Conservation (phyloP, 2,113 vertebrate species). For the Labrus mixtus region DNA sequence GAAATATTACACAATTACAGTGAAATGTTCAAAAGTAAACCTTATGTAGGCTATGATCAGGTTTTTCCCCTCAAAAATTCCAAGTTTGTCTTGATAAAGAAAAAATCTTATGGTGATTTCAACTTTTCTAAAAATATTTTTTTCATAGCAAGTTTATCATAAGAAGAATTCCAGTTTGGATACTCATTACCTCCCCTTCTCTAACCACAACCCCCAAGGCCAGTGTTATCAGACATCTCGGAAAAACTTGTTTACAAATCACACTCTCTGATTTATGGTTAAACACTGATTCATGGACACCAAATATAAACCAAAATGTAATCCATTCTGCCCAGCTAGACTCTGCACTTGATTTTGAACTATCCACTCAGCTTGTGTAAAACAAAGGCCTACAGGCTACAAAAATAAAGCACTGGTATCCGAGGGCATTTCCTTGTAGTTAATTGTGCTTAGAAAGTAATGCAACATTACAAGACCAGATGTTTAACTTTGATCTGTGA, state of each 20-base stretch:
- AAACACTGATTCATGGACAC: constrained; percentile 3
- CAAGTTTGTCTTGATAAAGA: background rate
- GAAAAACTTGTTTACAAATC: constrained; percentile 40
- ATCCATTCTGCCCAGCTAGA: no score
- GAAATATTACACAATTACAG: background rate
- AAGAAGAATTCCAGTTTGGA: constrained; percentile 7
- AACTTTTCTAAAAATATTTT: background rate
- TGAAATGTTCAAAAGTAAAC: background rate
- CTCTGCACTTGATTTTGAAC: background rate
- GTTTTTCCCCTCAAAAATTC: no score
- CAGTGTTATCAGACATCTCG: constrained; percentile 18
- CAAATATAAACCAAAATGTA: background rate
- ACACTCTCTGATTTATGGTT: constrained; percentile 1
- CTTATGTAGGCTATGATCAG: background rate
- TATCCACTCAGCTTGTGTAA: background rate
- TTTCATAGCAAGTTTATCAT: constrained; percentile 7
- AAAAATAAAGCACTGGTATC: background rate
- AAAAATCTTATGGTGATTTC: background rate
- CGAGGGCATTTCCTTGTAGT: background rate
- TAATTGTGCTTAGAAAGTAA: constrained; percentile 1
- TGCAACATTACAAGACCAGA: background rate
- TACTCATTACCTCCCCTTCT: background rate
- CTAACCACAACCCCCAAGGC: constrained; percentile 13
- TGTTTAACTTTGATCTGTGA: constrained; percentile 27
- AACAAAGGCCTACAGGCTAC: background rate